Evolutionary conservation across 2,797 vertebrate species (phyloP), one percentile per base, ranked within the genome.

Genomic region (Lepus townsendii): DNA sequence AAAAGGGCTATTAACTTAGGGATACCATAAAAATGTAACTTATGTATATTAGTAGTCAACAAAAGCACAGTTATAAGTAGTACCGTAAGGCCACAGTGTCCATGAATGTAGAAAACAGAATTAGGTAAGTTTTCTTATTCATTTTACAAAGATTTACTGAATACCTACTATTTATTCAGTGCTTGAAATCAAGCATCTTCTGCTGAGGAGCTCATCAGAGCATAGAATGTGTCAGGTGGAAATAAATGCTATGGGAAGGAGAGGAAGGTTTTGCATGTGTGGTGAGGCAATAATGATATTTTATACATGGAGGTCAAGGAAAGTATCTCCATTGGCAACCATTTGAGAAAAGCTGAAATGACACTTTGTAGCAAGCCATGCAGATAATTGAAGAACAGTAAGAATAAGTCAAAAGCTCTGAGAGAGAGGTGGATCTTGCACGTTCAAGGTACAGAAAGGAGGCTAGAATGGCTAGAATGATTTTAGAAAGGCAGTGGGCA

Each of bases 121-220:
- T 54, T 83, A 22, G 14, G 69, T 30, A 68, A 12, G 11, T n/a
- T 91, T 22, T 22, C 52, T 80, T 27, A 68, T 50, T 47, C 42
- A 68, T 90, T 95, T 35, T 71, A 24, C 19, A 88, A 78, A n/a
- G 54, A 47, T 27, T 95, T 54, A 92, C 63, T 85, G 27, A 89
- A n/a, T n/a, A 83, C 2, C 10, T 89, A 19, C 38, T 72, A 54
- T 22, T 0, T 42, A 38, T 32, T 83, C 75, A 83, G 22, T 66
- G 7, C 3, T 38, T 30, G 42, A 26, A 57, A 77, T 10, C 14
- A 65, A 65, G 17, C 63, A 20, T 80, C 54, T 91, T 75, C 27
- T 66, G 63, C 80, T 32, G 12, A 66, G 19, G 60, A 85, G 22
- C 20, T 71, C 80, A 42, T 72, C 19, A 65, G 65, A 78, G 6